Evolutionary conservation across 1,140 invertebrate species (phyloP).

Genomic region (Drosophila pandora): DNA sequence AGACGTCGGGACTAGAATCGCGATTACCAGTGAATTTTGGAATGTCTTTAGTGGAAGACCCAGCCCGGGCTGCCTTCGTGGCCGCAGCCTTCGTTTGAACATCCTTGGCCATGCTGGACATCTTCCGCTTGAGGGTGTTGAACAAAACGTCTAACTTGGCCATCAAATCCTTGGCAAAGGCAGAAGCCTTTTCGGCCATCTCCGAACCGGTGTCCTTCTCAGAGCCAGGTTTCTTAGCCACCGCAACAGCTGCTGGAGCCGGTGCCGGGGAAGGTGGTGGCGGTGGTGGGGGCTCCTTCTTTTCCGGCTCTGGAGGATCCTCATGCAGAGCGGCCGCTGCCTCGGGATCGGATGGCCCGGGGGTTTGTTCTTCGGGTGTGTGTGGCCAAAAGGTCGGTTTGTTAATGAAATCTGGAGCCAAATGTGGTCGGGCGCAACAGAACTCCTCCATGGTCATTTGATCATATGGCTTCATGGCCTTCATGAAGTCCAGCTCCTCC

Average conservation of each 20-base stretch:
- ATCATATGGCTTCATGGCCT: constrained; percentile 85
- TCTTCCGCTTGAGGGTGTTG: constrained; percentile 6
- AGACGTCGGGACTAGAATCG: constrained; percentile 25
- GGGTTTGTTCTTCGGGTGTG: constrained; percentile 84
- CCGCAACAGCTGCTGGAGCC: neutral
- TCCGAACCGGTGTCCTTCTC: constrained; percentile 21
- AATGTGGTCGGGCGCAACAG: constrained; percentile 88
- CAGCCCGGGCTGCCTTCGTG: constrained; percentile 11
- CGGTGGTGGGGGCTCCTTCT: neutral
- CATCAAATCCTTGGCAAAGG: constrained; percentile 13
- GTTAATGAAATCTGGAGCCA: constrained; percentile 87
- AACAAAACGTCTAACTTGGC: constrained; percentile 15
- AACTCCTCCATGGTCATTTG: constrained; percentile 96
- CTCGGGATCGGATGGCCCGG: constrained; percentile 39
- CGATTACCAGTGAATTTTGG: constrained; percentile 5
- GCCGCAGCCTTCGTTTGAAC: constrained; percentile 15
- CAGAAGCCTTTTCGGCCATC: constrained; percentile 24
- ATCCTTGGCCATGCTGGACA: constrained; percentile 11
- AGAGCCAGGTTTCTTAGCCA: neutral
- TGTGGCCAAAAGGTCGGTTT: constrained; percentile 93
- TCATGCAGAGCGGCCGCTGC: constrained; percentile 27
- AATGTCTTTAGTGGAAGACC: neutral
- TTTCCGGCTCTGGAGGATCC: neutral
- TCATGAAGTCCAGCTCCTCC: constrained; percentile 16
- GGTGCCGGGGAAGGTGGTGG: constrained; percentile 12